These are phyloP conservation scores for Synodontis membranacea DNA, from an alignment of 2,113 vertebrate genomes.

Conservation along the genomic window DNA sequence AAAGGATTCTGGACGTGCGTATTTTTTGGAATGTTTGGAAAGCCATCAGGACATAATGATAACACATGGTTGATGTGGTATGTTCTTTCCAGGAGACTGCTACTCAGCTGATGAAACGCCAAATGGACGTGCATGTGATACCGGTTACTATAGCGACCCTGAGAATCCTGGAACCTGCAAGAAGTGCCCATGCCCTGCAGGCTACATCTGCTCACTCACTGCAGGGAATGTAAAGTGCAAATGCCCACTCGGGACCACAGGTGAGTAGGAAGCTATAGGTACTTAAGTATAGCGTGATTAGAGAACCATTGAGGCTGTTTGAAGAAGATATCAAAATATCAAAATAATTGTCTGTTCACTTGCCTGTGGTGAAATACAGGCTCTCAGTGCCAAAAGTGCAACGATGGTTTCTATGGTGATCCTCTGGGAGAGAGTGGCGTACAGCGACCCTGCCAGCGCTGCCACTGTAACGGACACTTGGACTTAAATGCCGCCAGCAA, in stretches of 20 bases:
- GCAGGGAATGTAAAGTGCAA: slow-evolving; percentile 73
- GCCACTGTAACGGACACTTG: slow-evolving; percentile 78
- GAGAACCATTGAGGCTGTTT: too few species aligned
- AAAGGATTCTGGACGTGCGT: not conserved
- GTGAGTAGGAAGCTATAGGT: slow-evolving; percentile 64
- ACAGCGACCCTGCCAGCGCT: slow-evolving; percentile 73
- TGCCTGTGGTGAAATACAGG: slow-evolving; percentile 67
- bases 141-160: slow-evolving; percentile 78
- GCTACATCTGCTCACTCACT: slow-evolving; percentile 74
- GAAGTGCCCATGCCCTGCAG: slow-evolving; percentile 76
- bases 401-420: slow-evolving; percentile 82
- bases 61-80: not conserved
- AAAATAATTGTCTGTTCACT: not conserved
- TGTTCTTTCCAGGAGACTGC: slow-evolving; percentile 77
- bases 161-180: slow-evolving; percentile 64
- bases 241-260: slow-evolving; percentile 79
- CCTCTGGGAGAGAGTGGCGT: slow-evolving; percentile 68
- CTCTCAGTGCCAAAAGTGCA: slow-evolving; percentile 79
- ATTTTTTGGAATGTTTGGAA: not conserved
- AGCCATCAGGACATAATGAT: not conserved
- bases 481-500: slow-evolving; percentile 73
- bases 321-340: not conserved
- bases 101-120: slow-evolving; percentile 78
- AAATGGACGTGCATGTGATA: slow-evolving; percentile 66
- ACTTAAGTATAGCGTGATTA: not conserved